Evolutionary conservation across 2,113 vertebrate genomes (phyloP), one percentile per base, ranked within the genome.

Genomic region (Psilopsiagon aurifrons): DNA sequence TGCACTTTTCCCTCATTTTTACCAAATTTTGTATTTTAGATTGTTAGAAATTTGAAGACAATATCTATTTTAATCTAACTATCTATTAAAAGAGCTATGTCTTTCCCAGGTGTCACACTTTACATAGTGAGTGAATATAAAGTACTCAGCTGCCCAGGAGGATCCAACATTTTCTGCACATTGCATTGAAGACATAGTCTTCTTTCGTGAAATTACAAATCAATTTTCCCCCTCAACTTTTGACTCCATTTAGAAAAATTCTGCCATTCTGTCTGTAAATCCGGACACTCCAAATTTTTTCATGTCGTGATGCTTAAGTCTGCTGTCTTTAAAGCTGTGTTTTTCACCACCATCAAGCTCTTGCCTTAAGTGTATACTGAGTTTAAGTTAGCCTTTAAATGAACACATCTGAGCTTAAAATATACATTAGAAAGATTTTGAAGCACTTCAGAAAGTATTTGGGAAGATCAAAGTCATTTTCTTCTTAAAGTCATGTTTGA

Each of bases 81-180:
- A 57, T 57, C 31, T 57, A 13, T 57, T 20, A n/a, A 57, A 57
- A 47, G 10, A 39, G 2, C 18, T 57, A 8, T 1, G 11, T 78
- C 5, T 82, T 17, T 67, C 33, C 14, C 22, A 62, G 5, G 8
- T 28, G n/a, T 25, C 33, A 52, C 3, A 33, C 3, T 71, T 78
- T 27, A 31, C 0, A 0, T 15, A 52, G 11, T 15, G 13, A 31
- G 12, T 3, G 9, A 68, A 76, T 44, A 14, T 6, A 39, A 44
- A 6, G 7, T 18, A 35, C n/a, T 1, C 13, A 86, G 17, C 9
- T 5, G 6, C 3, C 3, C 13, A 44, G n/a, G 7, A 83, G 6
- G 29, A 88, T 70, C 14, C 12, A 22, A 43, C 2, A 52, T 62
- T 71, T 83, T 86, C 25, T 3, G 2, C 18, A 37, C 6, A 3